Evolutionary conservation across 2,888 invertebrate genomes (phyloP).

Genomic region (Ernsta delagoae): DNA sequence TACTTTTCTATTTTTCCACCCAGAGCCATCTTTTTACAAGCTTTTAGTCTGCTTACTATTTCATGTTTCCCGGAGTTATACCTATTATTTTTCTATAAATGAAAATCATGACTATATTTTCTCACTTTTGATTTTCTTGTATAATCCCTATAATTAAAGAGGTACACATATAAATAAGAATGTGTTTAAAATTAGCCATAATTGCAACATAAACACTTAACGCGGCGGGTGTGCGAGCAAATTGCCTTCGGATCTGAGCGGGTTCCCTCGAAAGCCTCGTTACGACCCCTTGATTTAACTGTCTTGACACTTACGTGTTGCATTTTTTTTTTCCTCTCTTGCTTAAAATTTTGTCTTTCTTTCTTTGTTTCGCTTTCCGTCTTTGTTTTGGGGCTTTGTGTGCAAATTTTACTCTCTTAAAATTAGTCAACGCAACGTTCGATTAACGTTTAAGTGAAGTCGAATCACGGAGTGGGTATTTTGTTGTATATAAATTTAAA

Average conservation of each 20-base stretch:
- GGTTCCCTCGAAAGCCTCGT: slow-evolving; percentile 68
- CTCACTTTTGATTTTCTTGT: neutral
- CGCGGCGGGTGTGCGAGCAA: slow-evolving; percentile 54
- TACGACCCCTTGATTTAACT: slow-evolving; percentile 73
- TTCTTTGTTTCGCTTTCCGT: slow-evolving; percentile 12
- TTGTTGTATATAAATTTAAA: slow-evolving; percentile 1
- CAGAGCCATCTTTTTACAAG: too few species aligned
- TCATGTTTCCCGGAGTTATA: too few species aligned
- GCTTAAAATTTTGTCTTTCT: neutral
- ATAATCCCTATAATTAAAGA: neutral
- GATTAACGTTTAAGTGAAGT: slow-evolving; percentile 56
- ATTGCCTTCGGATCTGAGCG: slow-evolving; percentile 67
- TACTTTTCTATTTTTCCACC: too few species aligned
- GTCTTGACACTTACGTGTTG: slow-evolving; percentile 78
- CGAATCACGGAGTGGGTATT: slow-evolving; percentile 53
- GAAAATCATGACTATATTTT: neutral
- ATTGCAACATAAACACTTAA: slow-evolving; percentile 43
- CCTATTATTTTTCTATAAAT: too few species aligned
- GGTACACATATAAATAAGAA: too few species aligned
- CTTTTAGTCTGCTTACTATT: too few species aligned
- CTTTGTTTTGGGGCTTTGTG: slow-evolving; percentile 62
- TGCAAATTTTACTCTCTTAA: slow-evolving; percentile 68
- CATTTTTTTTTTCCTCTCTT: slow-evolving; percentile 50
- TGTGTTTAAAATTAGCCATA: slow-evolving; percentile 4
- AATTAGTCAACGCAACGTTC: slow-evolving; percentile 49